Conservation (phyloP, 2,797 vertebrate genomes). For the Pitangus sulphuratus region DNA sequence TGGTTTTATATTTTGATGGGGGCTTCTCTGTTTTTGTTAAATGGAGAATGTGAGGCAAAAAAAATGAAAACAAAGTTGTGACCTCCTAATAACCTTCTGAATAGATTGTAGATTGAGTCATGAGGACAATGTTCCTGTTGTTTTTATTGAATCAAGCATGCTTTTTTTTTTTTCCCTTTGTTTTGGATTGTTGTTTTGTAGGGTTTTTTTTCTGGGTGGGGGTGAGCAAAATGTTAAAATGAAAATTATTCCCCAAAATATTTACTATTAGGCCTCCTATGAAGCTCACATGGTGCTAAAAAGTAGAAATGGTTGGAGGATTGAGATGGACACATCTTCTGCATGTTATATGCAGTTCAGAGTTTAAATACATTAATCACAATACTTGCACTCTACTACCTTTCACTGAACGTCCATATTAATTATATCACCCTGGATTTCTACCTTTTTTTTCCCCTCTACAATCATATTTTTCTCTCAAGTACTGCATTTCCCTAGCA, state of each 20-base stretch:
- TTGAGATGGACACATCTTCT: background rate
- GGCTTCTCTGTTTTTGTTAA: background rate
- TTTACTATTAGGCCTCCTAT: background rate
- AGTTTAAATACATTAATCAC: background rate
- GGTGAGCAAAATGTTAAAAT: background rate
- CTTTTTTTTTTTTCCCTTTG: background rate
- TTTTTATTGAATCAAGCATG: background rate
- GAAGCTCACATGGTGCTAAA: background rate
- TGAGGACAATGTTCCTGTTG: background rate
- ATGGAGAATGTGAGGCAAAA: constrained; percentile 30
- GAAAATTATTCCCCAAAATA: background rate
- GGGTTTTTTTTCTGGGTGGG: background rate
- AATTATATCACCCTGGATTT: background rate
- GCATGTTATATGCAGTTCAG: background rate
- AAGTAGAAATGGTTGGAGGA: background rate
- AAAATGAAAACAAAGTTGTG: constrained; percentile 14
- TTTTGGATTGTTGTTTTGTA: background rate
- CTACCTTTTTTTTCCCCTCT: background rate
- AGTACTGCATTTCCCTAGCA: constrained; percentile 39
- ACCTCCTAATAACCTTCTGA: constrained; percentile 41
- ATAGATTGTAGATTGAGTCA: background rate
- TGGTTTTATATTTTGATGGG: background rate
- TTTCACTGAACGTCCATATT: background rate
- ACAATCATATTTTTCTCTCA: constrained; percentile 46
- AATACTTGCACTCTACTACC: background rate